Evolutionary conservation across 2,113 vertebrate genomes (phyloP), one percentile per base, ranked within the genome.

Genomic region (Sporophila hypoxantha): DNA sequence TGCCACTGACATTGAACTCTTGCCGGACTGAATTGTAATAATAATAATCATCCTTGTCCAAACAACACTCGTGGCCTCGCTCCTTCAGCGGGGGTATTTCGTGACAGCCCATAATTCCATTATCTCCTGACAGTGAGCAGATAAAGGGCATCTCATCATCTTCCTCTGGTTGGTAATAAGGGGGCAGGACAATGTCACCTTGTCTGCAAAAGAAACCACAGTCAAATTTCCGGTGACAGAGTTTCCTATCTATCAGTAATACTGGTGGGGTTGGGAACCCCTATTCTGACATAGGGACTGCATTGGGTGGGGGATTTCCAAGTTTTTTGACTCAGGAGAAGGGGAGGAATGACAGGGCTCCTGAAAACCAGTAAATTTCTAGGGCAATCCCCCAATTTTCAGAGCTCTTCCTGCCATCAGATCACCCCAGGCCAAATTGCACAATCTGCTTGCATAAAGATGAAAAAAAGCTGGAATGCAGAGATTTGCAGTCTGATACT

Each of bases 111-210:
- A 99, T 99, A 96, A 99, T 99, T 89, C 99, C 99, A 26, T 99
- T 99, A 96, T 99, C 99, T 42, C 98, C 97, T 4, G 98, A 98
- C 80, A 99, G 96, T 0, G 99, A 99, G 97, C 99, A 99, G 96
- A 99, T 99, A 96, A 99, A 99, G 73, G 99, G 99, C 90, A 98
- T 97, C 95, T 99, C 99, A 17, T 99, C 99, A 1, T 99, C 98
- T 93, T 99, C 98, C 68, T 99, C 98, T 0, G 98, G 98, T 59
- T 98, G 98, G 94, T 99, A 99, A 95, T 99, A 99, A 29, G 97
- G 97, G 9, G 99, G 98, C 42, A 99, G 97, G 22, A 97, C 95
- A 95, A 99, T 94, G 22, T 98, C 98, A 5, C 97, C 97, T 56
- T 97, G 96, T 91, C 99, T 99, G 95, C 37, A 81, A 84, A 85